Evolutionary conservation across 1,140 invertebrate genomes (phyloP), one percentile per base, ranked within the genome.

Genomic region (Pseudomyrmex flavicornis): DNA sequence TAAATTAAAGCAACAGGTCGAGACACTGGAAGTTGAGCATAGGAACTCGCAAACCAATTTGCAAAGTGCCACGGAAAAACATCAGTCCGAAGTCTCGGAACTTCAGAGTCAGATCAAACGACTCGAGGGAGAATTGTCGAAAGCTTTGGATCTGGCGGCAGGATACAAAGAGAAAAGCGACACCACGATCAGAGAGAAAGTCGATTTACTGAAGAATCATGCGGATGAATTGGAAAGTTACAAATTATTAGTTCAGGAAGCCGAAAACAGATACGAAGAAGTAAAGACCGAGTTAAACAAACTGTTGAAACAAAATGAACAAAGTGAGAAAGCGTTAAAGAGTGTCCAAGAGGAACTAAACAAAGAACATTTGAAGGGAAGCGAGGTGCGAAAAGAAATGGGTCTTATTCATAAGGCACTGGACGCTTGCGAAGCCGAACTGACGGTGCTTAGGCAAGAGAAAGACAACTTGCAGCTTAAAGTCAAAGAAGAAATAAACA

Each of bases 151-250:
- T 88, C 88, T 96, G 26, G 96, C 96, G 5, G 95, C 96, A 50
- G 95, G 95, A 13, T 96, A 95, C 89, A 96, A 97, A 93, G 95
- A 96, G 70, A 97, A 97, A 92, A 95, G 94, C 80, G 96, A 96
- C 85, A 89, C 87, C 73, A 83, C 95, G n/a, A 89, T 95, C 3
- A 95, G 94, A 85, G 95, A 95, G 63, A 95, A 95, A 85, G 84
- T 95, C 35, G 94, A 95, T 5, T 15, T 93, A 9, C 58, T 94
- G 10, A 91, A 93, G 59, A 68, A 2, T 79, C 93, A 94, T 70
- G 91, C 91, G 1, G 91, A 93, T 76, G 94, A 94, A 89, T 89
- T 94, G 48, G 91, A 94, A 74, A 93, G 89, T 76, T 93, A 92
- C 59, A 94, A 94, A 79, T 91, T 86, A 1, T 75, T 94, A 0